A percentile compares a stretch with the other conserved stretches of the same genome.
Conservation (phyloP, 2,113 vertebrate species). For the Lampris incognitus region DNA sequence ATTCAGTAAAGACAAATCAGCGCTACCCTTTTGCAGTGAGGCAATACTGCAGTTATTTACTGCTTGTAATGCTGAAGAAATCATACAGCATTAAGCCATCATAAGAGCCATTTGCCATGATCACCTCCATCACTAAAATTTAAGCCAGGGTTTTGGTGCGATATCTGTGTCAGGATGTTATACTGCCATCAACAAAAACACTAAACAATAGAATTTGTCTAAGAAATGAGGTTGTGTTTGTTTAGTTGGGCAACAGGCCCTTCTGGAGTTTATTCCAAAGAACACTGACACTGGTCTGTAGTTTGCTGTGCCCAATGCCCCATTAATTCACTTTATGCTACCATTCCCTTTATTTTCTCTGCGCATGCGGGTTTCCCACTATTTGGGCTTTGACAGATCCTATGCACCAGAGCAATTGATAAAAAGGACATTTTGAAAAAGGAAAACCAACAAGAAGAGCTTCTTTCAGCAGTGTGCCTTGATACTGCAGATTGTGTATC, state of each 20-base stretch:
- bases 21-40: neutral
- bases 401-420: constrained; percentile 10
- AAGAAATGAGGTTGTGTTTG: constrained; percentile 18
- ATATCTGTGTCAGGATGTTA: constrained; percentile 17
- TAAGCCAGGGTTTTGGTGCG: constrained; percentile 11
- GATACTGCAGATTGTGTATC: constrained; percentile 45
- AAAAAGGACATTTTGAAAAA: constrained; percentile 15
- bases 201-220: neutral
- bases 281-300: constrained; percentile 24
- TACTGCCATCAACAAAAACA: too few relatives aligned
- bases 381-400: constrained; percentile 65
- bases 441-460: constrained; percentile 22
- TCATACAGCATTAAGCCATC: constrained; percentile 17
- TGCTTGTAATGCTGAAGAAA: constrained; percentile 21
- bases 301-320: constrained; percentile 34
- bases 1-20: too few relatives aligned
- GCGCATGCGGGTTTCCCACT: constrained; percentile 39
- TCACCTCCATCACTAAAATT: constrained; percentile 39
- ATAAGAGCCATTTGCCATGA: constrained; percentile 18
- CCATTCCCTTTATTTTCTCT: constrained; percentile 52
- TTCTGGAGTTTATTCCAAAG: constrained; percentile 41
- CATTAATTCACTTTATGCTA: constrained; percentile 53
- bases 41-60: constrained; percentile 33
- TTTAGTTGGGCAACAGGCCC: constrained; percentile 20
- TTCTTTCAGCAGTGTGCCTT: constrained; percentile 16